Percentiles rank a stretch among this genome's conserved stretches.
Conservation (phyloP, 2,113 vertebrate species). For the Carassius carassius region DNA sequence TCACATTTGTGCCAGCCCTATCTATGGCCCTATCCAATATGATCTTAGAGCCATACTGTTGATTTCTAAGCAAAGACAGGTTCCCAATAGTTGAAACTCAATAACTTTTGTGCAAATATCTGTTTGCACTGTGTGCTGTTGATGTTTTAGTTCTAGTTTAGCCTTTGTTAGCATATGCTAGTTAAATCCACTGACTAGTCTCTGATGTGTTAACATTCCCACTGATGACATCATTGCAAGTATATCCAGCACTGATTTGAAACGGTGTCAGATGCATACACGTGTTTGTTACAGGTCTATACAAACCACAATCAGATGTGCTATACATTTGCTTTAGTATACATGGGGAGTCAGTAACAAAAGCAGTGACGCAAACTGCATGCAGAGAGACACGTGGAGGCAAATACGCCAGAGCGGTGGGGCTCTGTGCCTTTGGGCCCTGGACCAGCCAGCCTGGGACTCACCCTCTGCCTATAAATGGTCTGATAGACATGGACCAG, state of each 20-base stretch:
- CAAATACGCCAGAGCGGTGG: slow-evolving; percentile 57
- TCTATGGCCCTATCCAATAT: slow-evolving; percentile 33
- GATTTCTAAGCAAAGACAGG: slow-evolving; percentile 48
- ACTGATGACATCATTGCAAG: background rate
- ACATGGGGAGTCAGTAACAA: slow-evolving; percentile 61
- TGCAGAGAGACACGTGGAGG: slow-evolving; percentile 58
- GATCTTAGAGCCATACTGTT: slow-evolving; percentile 45
- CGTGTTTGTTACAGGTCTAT: background rate
- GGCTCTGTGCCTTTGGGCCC: slow-evolving; percentile 59
- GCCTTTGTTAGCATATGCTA: background rate
- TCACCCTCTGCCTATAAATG: slow-evolving; percentile 53
- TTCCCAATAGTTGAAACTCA: slow-evolving; percentile 41
- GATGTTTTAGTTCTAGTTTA: background rate
- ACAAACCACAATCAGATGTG: background rate
- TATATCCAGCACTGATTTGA: background rate
- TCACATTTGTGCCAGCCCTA: slow-evolving; percentile 38
- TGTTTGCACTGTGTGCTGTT: slow-evolving; percentile 36
- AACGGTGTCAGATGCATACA: background rate
- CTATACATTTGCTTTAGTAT: slow-evolving; percentile 2
- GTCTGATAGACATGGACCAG: slow-evolving; percentile 15
- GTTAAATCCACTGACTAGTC: background rate
- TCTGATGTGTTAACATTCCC: background rate
- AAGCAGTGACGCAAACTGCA: slow-evolving; percentile 57
- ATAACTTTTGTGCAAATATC: slow-evolving; percentile 56
- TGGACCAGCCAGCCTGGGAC: slow-evolving; percentile 66